Evolutionary conservation across 2,797 vertebrate species (phyloP).

Genomic region (Triplophysa yarkandensis): DNA sequence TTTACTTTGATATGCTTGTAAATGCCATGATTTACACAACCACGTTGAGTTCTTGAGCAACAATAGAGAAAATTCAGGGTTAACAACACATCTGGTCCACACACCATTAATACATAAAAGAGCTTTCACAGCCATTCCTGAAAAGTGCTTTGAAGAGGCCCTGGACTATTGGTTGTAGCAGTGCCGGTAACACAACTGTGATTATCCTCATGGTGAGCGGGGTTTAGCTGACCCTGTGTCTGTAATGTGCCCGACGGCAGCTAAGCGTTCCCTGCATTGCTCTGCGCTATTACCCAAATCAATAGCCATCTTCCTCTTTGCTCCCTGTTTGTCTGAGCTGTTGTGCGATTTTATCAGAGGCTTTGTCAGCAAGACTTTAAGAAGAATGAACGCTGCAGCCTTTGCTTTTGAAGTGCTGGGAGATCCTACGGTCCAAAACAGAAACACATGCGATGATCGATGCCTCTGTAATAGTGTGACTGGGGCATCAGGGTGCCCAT

Average conservation of each 20-base stretch:
- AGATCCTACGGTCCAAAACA: conserved; percentile 27
- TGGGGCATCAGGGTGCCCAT: conserved; percentile 19
- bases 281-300: conserved; percentile 52
- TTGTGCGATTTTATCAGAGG: conserved; percentile 45
- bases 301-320: conserved; percentile 57
- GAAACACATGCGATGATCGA: conserved; percentile 51
- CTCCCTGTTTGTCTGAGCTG: conserved; percentile 48
- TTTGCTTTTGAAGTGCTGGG: conserved; percentile 14
- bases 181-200: conserved; percentile 13
- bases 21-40: conserved; percentile 11
- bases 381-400: conserved; percentile 18
- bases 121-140: conserved; percentile 13
- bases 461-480: conserved; percentile 47
- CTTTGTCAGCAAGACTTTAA: conserved; percentile 35
- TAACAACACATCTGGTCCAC: conserved; percentile 1
- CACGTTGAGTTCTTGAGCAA: not conserved
- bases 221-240: conserved; percentile 28
- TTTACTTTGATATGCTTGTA: not conserved
- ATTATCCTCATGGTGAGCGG: conserved; percentile 37
- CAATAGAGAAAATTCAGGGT: conserved; percentile 10
- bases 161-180: not conserved
- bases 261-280: conserved; percentile 51
- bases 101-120: not conserved
- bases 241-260: conserved; percentile 41
- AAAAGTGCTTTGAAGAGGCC: conserved; percentile 13